Evolutionary conservation across 1,140 invertebrate species (phyloP).

Genomic region (Samia ricini): DNA sequence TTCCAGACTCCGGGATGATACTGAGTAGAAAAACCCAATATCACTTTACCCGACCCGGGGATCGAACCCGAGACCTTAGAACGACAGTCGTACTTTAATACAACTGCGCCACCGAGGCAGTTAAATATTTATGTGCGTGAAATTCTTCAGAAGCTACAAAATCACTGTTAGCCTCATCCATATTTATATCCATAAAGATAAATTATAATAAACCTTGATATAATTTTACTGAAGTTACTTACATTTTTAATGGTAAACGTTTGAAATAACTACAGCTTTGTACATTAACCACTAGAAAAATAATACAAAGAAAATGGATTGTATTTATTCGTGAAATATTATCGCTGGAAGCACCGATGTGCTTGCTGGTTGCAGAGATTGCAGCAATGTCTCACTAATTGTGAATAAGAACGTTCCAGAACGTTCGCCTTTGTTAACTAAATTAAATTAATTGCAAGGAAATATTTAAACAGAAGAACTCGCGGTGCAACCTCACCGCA

Average conservation of each 20-base stretch:
- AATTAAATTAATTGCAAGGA: slow-evolving; percentile 71
- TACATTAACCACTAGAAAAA: not conserved
- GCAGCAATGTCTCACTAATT: slow-evolving; percentile 59
- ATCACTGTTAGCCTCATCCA: no score
- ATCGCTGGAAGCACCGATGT: slow-evolving; percentile 24
- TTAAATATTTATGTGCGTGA: no score
- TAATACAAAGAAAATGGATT: not conserved
- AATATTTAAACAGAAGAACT: slow-evolving; percentile 69
- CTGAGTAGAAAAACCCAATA: no score
- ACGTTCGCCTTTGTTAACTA: slow-evolving; percentile 62
- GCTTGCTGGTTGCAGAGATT: slow-evolving; percentile 33
- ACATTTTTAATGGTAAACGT: not conserved
- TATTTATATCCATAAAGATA: no score
- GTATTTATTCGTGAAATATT: not conserved
- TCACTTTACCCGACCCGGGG: no score
- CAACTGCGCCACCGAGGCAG: no score
- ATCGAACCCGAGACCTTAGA: no score
- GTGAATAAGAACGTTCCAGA: slow-evolving; percentile 45
- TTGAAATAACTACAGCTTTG: not conserved
- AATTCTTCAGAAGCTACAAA: no score
- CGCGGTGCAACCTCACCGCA: slow-evolving; percentile 34
- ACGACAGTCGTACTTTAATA: no score
- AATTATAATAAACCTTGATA: no score
- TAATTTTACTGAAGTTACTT: no score
- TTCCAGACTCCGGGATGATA: no score